Percentiles rank a stretch among this genome's conserved stretches.
These are phyloP conservation scores for Reticulitermes speratus DNA, from an alignment of 1,140 invertebrate genomes.

Conservation along the genomic window DNA sequence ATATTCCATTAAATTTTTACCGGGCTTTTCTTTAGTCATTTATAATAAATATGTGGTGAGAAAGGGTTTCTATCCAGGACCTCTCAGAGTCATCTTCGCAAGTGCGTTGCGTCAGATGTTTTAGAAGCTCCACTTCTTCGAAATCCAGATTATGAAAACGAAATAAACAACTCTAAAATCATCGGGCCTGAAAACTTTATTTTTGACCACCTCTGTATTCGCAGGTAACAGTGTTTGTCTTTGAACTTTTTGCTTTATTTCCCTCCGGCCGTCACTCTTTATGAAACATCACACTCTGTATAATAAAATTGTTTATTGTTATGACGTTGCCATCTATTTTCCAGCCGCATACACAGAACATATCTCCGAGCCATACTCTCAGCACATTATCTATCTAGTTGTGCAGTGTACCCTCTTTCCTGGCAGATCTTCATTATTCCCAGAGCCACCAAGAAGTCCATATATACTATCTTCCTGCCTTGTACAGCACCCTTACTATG, in stretches of 20 bases:
- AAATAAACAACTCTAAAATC: neutral
- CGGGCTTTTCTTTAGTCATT: too few species aligned
- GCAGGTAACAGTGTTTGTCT: neutral
- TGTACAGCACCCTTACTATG: neutral
- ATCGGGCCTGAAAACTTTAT: neutral
- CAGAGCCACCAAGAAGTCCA: neutral
- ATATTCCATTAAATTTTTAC: too few species aligned
- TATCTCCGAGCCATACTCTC: neutral
- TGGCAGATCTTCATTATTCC: constrained; percentile 11
- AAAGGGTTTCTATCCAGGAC: too few species aligned
- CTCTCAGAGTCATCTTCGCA: too few species aligned
- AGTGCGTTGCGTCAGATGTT: too few species aligned
- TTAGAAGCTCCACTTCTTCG: too few species aligned
- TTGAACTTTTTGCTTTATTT: neutral
- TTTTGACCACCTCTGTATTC: neutral
- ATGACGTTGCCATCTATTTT: neutral
- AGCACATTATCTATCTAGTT: neutral
- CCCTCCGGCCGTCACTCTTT: neutral
- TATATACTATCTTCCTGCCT: neutral
- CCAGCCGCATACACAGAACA: neutral
- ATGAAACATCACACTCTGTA: constrained; percentile 10
- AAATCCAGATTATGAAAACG: too few species aligned
- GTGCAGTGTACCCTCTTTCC: neutral
- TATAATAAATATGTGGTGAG: too few species aligned
- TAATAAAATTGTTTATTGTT: constrained; percentile 9